Conservation (phyloP, 2,888 invertebrate species). For the Prenolepis imparis region DNA sequence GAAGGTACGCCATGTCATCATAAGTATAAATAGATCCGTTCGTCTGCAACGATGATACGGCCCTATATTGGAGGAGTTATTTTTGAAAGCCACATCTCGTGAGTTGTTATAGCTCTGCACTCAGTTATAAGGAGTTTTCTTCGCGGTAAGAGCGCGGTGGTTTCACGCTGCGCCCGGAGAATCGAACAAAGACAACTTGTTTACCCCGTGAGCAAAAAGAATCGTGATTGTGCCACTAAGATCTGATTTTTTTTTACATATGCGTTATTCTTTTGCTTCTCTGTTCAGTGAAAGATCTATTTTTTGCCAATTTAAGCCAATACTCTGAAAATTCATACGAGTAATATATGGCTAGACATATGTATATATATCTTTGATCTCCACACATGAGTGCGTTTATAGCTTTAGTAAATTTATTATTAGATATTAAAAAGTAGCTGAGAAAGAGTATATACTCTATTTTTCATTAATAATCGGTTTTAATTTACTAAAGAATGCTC, state of each 20-base stretch:
- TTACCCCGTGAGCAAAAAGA: conserved; percentile 67
- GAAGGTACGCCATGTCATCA: conserved; percentile 70
- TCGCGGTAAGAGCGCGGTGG: conserved; percentile 57
- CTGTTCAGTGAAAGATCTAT: neutral
- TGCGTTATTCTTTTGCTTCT: neutral
- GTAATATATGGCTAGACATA: too few species aligned
- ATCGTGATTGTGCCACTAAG: conserved; percentile 30
- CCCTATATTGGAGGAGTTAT: conserved; percentile 79
- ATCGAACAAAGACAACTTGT: conserved; percentile 67
- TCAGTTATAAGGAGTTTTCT: conserved; percentile 77
- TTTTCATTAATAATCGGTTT: neutral
- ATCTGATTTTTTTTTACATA: neutral
- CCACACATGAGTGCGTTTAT: neutral
- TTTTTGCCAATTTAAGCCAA: neutral
- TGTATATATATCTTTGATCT: neutral
- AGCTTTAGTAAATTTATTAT: conserved; percentile 13
- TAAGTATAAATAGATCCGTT: conserved; percentile 79
- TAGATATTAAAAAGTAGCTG: neutral
- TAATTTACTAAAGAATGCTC: neutral
- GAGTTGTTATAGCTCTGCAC: conserved; percentile 79
- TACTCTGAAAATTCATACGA: neutral
- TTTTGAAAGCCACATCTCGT: conserved; percentile 75
- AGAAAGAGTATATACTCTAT: neutral
- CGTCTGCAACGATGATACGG: conserved; percentile 79
- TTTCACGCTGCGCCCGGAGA: conserved; percentile 15